phyloP scores from a whole-genome alignment of 2,888 invertebrate species.

The Xestoiulus laeticollis region DNA sequence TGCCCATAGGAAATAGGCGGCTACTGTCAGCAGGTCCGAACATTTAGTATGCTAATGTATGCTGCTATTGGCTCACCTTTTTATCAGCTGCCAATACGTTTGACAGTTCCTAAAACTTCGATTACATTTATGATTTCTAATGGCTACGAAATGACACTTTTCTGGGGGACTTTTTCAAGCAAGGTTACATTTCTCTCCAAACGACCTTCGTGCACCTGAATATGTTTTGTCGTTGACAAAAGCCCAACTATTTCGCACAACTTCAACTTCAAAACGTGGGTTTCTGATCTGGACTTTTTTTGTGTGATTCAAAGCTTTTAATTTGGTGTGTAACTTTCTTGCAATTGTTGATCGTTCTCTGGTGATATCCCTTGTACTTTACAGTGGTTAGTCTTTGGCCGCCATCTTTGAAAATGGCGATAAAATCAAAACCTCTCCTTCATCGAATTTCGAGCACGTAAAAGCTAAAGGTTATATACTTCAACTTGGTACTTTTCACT shows the following conservation, averaged over 20 bases:
- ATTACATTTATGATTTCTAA: conserved; percentile 9
- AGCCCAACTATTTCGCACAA: background rate
- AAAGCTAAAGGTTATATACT: background rate
- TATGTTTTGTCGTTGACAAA: conserved; percentile 3
- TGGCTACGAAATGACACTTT: conserved; percentile 27
- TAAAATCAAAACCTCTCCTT: background rate
- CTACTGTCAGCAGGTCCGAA: background rate
- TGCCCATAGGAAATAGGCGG: conserved; percentile 29
- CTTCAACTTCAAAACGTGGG: background rate
- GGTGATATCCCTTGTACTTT: background rate
- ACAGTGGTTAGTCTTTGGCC: background rate
- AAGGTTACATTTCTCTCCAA: background rate
- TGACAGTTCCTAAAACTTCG: conserved; percentile 2
- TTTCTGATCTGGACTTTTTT: background rate
- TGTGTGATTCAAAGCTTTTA: background rate
- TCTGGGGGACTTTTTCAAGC: background rate
- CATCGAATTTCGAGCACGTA: background rate
- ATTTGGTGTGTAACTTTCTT: background rate
- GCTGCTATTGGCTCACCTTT: conserved; percentile 4
- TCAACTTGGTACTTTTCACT: background rate
- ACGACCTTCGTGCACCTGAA: background rate
- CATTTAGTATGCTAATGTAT: background rate
- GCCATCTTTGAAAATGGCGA: conserved; percentile 25
- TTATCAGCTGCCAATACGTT: background rate
- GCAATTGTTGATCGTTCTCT: background rate